A percentile compares a stretch with the other conserved stretches of the same genome.
These are phyloP conservation scores for Pachymerium ferrugineum DNA, from an alignment of 2,888 invertebrate genomes.

Conservation along the genomic window DNA sequence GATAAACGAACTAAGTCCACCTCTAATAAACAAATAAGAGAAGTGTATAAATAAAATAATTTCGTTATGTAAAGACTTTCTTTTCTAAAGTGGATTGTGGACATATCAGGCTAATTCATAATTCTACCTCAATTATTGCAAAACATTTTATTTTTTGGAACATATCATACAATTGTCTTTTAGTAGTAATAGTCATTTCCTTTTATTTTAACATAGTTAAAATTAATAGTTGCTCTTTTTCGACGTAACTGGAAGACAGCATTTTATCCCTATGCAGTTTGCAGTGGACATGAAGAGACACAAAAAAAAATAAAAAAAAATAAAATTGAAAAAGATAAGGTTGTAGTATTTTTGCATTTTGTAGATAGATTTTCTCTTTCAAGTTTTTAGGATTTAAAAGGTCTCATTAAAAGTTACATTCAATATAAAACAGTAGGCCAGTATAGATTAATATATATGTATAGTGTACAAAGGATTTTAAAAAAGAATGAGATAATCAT, in stretches of 20 bases:
- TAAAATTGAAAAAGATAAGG: not conserved
- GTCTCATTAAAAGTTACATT: not conserved
- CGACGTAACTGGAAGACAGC: not conserved
- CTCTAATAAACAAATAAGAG: not conserved
- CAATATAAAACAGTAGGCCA: not conserved
- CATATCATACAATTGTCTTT: slow-evolving; percentile 18
- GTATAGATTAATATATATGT: slow-evolving; percentile 19
- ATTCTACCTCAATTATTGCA: slow-evolving; percentile 6
- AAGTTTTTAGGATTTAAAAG: not conserved
- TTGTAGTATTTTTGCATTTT: slow-evolving; percentile 19
- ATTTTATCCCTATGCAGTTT: not conserved
- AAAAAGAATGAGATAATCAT: no score
- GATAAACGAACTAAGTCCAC: not conserved
- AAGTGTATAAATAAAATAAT: not conserved
- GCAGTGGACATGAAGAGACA: slow-evolving; percentile 25
- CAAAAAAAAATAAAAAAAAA: no score
- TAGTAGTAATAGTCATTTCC: not conserved
- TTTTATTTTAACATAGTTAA: not conserved
- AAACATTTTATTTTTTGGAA: not conserved
- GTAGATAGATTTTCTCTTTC: slow-evolving; percentile 1
- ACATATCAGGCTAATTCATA: slow-evolving; percentile 18
- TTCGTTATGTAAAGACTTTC: no score
- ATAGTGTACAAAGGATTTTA: slow-evolving; percentile 23
- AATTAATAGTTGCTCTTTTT: no score
- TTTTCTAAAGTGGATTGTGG: not conserved